These are phyloP conservation scores for Drosophila anomalipes DNA, from an alignment of 2,888 invertebrate species.

Conservation along the genomic window DNA sequence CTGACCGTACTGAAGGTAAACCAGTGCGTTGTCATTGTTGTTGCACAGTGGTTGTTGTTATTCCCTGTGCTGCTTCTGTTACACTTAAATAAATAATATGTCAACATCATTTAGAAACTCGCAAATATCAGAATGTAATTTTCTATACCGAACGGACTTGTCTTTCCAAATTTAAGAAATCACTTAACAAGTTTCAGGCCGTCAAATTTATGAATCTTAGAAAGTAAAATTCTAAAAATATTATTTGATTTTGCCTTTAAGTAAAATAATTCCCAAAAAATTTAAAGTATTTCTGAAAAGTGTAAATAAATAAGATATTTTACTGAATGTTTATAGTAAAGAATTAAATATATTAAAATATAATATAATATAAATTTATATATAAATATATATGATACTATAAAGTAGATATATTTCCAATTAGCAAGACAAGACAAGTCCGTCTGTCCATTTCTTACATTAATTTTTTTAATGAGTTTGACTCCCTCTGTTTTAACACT, in stretches of 20 bases:
- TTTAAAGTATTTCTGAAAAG: neutral
- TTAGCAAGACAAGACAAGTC: neutral
- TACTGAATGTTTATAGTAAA: neutral
- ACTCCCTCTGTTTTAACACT: neutral
- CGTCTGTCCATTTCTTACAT: neutral
- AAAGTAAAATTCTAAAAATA: neutral
- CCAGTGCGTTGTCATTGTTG: constrained; percentile 79
- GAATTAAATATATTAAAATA: neutral
- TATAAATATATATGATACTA: neutral
- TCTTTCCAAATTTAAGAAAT: neutral
- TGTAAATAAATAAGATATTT: neutral
- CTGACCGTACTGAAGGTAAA: constrained; percentile 82
- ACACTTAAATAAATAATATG: neutral
- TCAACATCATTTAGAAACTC: neutral
- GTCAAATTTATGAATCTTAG: no score
- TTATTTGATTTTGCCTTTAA: neutral
- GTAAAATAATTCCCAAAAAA: neutral
- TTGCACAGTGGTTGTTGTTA: constrained; percentile 44
- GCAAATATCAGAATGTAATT: neutral
- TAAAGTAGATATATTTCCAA: neutral
- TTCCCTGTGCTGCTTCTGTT: constrained; percentile 35
- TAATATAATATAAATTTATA: neutral
- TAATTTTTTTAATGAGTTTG: neutral
- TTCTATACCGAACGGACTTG: neutral
- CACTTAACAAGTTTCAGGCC: no score